Evolutionary conservation across 2,888 invertebrate genomes (phyloP).

Genomic region (Sabellastarte sp.): DNA sequence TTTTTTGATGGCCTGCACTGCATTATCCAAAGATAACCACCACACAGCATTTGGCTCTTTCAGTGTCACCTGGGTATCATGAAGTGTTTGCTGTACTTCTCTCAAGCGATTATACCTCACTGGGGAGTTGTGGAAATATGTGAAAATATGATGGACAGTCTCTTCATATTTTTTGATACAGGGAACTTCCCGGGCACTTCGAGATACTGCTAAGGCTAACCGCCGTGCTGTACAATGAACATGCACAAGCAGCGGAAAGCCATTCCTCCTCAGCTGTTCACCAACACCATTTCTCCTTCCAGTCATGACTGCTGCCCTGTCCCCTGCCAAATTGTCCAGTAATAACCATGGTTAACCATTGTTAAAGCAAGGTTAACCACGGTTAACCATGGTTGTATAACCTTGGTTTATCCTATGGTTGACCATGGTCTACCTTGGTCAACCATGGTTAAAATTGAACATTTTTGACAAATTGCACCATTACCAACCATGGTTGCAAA

Average conservation of each 20-base stretch:
- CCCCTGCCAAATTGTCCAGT: too few species aligned
- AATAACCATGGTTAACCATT: too few species aligned
- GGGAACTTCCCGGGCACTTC: background rate
- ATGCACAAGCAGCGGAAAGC: background rate
- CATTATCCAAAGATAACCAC: background rate
- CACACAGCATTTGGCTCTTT: background rate
- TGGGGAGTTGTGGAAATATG: background rate
- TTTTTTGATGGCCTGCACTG: background rate
- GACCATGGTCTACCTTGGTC: too few species aligned
- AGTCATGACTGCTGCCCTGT: background rate
- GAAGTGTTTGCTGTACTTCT: background rate
- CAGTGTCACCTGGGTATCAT: background rate
- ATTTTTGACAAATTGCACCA: too few species aligned
- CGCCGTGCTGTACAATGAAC: background rate
- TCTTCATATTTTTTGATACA: background rate
- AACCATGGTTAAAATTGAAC: too few species aligned
- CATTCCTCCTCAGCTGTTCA: too few species aligned
- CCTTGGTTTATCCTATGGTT: too few species aligned
- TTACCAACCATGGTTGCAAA: too few species aligned
- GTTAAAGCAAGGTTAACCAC: too few species aligned
- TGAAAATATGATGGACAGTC: background rate
- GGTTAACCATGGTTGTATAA: too few species aligned
- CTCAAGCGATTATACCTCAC: background rate
- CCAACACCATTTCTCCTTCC: background rate
- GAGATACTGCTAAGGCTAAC: background rate